Conservation (phyloP, 1,140 invertebrate species). For the Drosophila mauritiana region DNA sequence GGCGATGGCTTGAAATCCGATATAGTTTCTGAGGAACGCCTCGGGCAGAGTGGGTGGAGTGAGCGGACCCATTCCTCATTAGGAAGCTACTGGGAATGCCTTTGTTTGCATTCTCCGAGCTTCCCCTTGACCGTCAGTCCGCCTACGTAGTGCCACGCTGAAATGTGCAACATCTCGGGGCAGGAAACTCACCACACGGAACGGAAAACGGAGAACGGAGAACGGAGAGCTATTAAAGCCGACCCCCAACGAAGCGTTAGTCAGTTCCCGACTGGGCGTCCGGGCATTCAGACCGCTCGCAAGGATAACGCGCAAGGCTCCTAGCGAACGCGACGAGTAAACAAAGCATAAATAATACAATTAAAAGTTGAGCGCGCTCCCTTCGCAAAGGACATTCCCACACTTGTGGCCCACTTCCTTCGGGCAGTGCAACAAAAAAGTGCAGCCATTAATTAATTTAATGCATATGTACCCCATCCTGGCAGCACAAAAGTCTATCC, state of each 20-base stretch:
- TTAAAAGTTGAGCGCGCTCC: constrained; percentile 20
- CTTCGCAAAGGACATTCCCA: constrained; percentile 13
- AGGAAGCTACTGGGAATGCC: constrained; percentile 51
- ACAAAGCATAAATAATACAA: constrained; percentile 8
- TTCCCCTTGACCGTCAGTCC: constrained; percentile 20
- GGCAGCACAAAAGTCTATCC: constrained; percentile 16
- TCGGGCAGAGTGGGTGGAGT: constrained; percentile 1
- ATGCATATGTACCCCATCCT: constrained; percentile 12
- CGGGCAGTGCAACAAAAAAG: constrained; percentile 28
- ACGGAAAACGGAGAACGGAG: neutral
- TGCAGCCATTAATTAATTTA: constrained; percentile 30
- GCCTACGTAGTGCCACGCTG: neutral
- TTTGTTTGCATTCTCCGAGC: constrained; percentile 37
- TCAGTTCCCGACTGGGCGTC: constrained; percentile 66
- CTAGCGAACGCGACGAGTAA: neutral
- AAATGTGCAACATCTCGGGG: constrained; percentile 16
- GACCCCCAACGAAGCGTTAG: constrained; percentile 26
- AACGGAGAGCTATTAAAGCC: constrained; percentile 61
- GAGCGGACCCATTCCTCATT: constrained; percentile 44
- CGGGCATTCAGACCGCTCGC: constrained; percentile 33
- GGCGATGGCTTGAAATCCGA: constrained; percentile 50
- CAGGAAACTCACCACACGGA: constrained; percentile 62
- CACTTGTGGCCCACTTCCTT: constrained; percentile 19
- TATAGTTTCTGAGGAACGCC: constrained; percentile 54
- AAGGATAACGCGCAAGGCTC: constrained; percentile 32